Conservation (phyloP, 2,888 invertebrate species). For the Amiota mariae region DNA sequence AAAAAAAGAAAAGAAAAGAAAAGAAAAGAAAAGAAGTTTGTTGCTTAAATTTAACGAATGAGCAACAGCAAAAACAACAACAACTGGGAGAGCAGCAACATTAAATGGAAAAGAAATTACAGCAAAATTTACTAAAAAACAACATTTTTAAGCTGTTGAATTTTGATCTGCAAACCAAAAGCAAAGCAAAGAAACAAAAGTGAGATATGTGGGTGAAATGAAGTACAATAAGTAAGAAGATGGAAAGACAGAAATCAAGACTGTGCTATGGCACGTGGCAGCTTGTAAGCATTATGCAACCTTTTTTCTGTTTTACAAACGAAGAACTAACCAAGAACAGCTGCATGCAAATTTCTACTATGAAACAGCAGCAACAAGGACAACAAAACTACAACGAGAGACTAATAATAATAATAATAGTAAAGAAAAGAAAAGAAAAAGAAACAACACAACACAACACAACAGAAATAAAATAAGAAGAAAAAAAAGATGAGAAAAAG, state of each 20-base stretch:
- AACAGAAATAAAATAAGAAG: constrained; percentile 33
- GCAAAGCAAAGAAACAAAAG: neutral
- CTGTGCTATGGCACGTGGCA: constrained; percentile 8
- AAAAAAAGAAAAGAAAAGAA: neutral
- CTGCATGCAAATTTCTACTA: constrained; percentile 34
- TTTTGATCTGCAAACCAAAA: neutral
- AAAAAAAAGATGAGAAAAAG: constrained; percentile 37
- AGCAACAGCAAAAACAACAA: no score
- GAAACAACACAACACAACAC: constrained; percentile 29
- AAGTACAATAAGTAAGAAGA: neutral
- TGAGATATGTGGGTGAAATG: neutral
- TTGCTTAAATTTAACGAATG: constrained; percentile 15
- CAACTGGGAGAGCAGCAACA: no score
- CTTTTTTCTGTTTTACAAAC: constrained; percentile 38
- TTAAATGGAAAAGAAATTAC: no score
- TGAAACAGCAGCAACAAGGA: constrained; percentile 13
- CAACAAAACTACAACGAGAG: constrained; percentile 32
- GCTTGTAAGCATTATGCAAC: constrained; percentile 34
- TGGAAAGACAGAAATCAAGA: no score
- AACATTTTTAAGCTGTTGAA: constrained; percentile 36
- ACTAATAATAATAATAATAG: constrained; percentile 15
- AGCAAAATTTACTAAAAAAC: constrained; percentile 10
- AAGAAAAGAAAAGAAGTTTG: neutral
- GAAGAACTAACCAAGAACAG: constrained; percentile 17
- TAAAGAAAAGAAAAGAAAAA: constrained; percentile 20